A percentile compares a stretch with the other conserved stretches of the same genome.
phyloP scores from a whole-genome alignment of 1,140 invertebrate species.

The Eupeodes corollae region DNA sequence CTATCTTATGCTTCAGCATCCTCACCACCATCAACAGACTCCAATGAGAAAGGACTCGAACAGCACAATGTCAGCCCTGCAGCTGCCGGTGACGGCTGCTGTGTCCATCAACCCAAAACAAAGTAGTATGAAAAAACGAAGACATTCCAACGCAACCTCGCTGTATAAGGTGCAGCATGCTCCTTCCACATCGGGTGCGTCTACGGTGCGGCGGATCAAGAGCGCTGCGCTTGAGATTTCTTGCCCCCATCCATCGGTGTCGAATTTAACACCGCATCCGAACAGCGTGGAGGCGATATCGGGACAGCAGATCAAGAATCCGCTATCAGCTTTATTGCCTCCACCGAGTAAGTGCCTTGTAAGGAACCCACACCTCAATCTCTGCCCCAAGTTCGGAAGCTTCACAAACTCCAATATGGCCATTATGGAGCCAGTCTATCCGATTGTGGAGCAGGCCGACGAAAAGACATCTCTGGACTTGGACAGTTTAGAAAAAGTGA shows the following conservation, averaged over 20 bases:
- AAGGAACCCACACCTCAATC: conserved; percentile 51
- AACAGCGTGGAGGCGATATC: conserved; percentile 56
- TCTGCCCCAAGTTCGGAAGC: conserved; percentile 44
- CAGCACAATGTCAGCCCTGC: conserved; percentile 48
- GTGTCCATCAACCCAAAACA: conserved; percentile 5
- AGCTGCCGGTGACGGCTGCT: conserved; percentile 37
- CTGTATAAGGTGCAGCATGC: conserved; percentile 15
- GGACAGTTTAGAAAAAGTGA: conserved; percentile 2
- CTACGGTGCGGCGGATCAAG: conserved; percentile 47
- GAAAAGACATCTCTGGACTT: conserved; percentile 41
- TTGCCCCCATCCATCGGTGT: conserved; percentile 49
- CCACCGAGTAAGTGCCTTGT: conserved; percentile 52
- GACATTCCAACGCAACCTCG: conserved; percentile 49
- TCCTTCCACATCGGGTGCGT: background rate
- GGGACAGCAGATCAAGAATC: conserved; percentile 47
- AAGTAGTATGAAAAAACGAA: conserved; percentile 32
- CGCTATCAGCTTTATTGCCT: conserved; percentile 48
- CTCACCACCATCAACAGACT: conserved; percentile 18
- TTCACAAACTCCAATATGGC: conserved; percentile 29
- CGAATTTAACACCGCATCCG: conserved; percentile 50
- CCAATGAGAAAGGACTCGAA: conserved; percentile 45
- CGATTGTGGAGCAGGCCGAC: conserved; percentile 71
- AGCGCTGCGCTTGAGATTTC: conserved; percentile 54
- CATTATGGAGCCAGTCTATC: conserved; percentile 48
- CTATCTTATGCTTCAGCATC: conserved; percentile 14